phyloP scores from a whole-genome alignment of 2,888 invertebrate species.

The Cheilosia pagana region DNA sequence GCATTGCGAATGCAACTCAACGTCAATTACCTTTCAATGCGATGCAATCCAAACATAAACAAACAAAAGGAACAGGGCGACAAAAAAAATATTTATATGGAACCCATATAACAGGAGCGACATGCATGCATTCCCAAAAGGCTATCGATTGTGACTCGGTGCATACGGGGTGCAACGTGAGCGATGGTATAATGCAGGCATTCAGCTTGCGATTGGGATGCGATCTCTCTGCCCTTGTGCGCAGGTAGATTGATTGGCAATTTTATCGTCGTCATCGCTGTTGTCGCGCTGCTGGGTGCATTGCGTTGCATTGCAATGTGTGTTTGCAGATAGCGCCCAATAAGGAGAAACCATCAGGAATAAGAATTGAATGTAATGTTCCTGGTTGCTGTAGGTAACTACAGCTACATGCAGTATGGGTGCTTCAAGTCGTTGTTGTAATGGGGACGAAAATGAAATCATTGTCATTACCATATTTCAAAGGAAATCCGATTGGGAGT shows the following conservation, averaged over 20 bases:
- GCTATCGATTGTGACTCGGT: slow-evolving; percentile 27
- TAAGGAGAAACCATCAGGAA: slow-evolving; percentile 57
- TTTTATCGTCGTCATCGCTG: slow-evolving; percentile 49
- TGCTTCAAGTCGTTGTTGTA: neutral
- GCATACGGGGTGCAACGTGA: slow-evolving; percentile 2
- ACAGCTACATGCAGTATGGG: neutral
- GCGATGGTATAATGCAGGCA: slow-evolving; percentile 12
- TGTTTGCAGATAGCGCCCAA: slow-evolving; percentile 36
- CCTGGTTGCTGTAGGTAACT: neutral
- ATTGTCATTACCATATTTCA: slow-evolving; percentile 5
- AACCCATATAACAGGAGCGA: slow-evolving; percentile 2
- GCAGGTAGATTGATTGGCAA: slow-evolving; percentile 70
- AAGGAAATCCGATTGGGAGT: neutral
- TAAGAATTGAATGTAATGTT: slow-evolving; percentile 48
- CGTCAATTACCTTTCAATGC: slow-evolving; percentile 69
- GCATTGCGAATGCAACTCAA: slow-evolving; percentile 43
- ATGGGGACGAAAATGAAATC: slow-evolving; percentile 14
- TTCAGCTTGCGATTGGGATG: slow-evolving; percentile 17
- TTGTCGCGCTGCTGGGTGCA: slow-evolving; percentile 34
- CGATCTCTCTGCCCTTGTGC: slow-evolving; percentile 48
- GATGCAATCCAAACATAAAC: slow-evolving; percentile 24
- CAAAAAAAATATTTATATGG: neutral
- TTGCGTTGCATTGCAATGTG: slow-evolving; percentile 25
- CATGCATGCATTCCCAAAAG: slow-evolving; percentile 32
- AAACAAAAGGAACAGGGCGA: slow-evolving; percentile 15